Conservation (phyloP, 2,113 vertebrate species). For the Neomonachus schauinslandi region DNA sequence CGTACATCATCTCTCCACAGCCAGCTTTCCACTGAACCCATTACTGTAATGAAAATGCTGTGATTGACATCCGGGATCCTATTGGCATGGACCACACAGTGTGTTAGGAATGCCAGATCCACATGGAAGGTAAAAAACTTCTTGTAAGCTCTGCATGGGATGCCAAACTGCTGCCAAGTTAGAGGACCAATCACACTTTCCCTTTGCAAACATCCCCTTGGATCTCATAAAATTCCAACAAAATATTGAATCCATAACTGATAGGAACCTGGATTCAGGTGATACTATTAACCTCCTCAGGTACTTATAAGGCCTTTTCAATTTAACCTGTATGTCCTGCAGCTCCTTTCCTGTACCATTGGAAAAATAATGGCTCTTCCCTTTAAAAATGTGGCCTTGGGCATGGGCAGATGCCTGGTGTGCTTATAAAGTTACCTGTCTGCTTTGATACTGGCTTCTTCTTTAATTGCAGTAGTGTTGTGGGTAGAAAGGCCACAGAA, state of each 20-base stretch:
- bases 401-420: conserved; percentile 48
- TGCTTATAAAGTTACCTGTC: conserved; percentile 42
- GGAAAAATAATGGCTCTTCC: conserved; percentile 63
- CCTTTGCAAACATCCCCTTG: conserved; percentile 3
- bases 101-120: neutral
- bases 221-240: conserved; percentile 51
- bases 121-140: conserved; percentile 37
- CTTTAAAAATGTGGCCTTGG: conserved; percentile 63
- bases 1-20: neutral
- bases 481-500: conserved; percentile 56
- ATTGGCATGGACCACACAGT: neutral
- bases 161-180: conserved; percentile 34
- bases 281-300: conserved; percentile 51
- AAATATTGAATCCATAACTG: conserved; percentile 61
- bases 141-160: neutral
- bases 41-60: conserved; percentile 41
- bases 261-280: conserved; percentile 40
- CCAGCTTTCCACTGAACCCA: neutral
- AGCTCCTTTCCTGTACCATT: conserved; percentile 42
- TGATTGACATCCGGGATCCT: neutral
- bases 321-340: conserved; percentile 28
- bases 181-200: neutral
- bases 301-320: conserved; percentile 59
- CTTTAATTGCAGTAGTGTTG: conserved; percentile 57
- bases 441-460: conserved; percentile 67